A percentile compares a stretch with the other conserved stretches of the same genome.
Evolutionary conservation across 1,140 invertebrate genomes (phyloP).

Genomic region (Oryzaephilus surinamensis): DNA sequence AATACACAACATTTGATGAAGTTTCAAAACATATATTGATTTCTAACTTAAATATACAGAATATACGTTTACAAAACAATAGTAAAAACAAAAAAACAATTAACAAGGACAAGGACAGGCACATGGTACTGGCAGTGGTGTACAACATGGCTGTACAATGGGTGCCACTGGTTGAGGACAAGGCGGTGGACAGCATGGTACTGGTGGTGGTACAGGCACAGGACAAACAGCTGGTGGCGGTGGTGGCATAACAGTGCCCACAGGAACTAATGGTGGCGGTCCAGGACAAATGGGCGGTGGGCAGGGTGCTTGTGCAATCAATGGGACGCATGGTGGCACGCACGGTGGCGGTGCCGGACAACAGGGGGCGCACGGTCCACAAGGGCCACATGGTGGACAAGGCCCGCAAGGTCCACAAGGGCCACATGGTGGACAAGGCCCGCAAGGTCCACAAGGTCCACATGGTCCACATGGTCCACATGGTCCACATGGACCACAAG

Average conservation of each 20-base stretch:
- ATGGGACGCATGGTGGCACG: conserved; percentile 24
- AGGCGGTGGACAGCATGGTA: conserved; percentile 17
- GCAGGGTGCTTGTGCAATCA: conserved; percentile 17
- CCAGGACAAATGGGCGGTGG: conserved; percentile 12
- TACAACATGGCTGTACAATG: no score
- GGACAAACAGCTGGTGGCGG: conserved; percentile 1
- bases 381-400: conserved; percentile 22
- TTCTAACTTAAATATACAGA: no score
- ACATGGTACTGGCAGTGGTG: conserved; percentile 9
- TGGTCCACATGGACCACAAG: conserved; percentile 9
- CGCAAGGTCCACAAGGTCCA: conserved; percentile 18
- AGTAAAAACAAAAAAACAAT: conserved; percentile 1
- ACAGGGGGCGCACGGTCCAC: conserved; percentile 20
- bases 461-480: conserved; percentile 13
- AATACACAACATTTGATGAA: no score
- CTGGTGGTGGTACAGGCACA: conserved; percentile 1
- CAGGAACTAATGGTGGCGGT: not conserved
- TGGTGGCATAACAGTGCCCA: conserved; percentile 4
- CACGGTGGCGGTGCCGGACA: conserved; percentile 21
- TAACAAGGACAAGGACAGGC: conserved; percentile 17
- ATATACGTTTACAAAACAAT: no score
- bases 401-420: conserved; percentile 19
- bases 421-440: conserved; percentile 23
- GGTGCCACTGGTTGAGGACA: conserved; percentile 20
- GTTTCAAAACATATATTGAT: no score